Conservation (phyloP, 2,113 vertebrate species). For the Copsychus sechellarum region DNA sequence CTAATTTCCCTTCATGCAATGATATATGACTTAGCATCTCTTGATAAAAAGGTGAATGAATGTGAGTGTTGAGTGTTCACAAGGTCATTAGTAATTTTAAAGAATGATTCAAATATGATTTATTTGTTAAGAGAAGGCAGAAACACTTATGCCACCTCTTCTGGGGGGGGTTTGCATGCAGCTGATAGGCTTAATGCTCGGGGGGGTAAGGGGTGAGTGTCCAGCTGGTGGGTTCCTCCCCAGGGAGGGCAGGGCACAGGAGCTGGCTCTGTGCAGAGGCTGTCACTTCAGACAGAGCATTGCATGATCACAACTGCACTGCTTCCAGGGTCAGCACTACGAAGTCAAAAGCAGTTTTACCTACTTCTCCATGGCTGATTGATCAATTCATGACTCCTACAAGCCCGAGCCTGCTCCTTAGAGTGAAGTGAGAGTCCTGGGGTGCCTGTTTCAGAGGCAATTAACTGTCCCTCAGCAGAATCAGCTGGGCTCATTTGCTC, state of each 20-base stretch:
- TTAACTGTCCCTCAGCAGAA: conserved; percentile 33
- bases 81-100: background rate
- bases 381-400: conserved; percentile 48
- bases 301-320: background rate
- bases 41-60: background rate
- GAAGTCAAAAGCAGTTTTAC: conserved; percentile 14
- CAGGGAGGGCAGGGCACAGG: background rate
- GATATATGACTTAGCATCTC: background rate
- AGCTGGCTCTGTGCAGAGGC: background rate
- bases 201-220: background rate
- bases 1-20: background rate
- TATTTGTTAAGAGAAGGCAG: background rate
- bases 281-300: background rate
- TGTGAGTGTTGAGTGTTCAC: background rate
- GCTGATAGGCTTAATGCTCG: rapidly evolving
- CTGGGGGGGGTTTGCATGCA: background rate
- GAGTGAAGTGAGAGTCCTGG: conserved; percentile 9
- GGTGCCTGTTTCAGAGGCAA: conserved; percentile 25
- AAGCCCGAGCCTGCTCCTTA: conserved; percentile 9
- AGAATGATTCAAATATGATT: background rate
- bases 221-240: background rate
- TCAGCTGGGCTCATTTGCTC: conserved; percentile 1
- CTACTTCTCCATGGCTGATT: background rate
- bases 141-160: background rate
- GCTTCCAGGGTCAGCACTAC: conserved; percentile 2